Conservation (phyloP, 1,140 invertebrate genomes). For the Musca domestica region DNA sequence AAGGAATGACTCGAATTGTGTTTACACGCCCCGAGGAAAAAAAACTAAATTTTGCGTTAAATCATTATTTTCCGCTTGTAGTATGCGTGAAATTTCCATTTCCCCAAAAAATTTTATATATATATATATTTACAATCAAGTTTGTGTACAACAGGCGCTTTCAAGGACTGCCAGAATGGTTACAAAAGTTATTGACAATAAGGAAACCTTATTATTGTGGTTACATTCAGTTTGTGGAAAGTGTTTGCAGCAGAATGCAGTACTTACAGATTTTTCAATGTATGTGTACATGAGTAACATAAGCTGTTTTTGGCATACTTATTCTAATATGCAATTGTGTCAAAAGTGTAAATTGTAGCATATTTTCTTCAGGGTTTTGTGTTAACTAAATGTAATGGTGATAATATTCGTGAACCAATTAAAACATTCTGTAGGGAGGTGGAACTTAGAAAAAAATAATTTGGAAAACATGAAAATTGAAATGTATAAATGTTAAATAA, state of each 20-base stretch:
- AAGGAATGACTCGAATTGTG: constrained; percentile 1
- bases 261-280: not conserved
- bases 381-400: too few relatives aligned
- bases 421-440: too few relatives aligned
- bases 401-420: too few relatives aligned
- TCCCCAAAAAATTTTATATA: not conserved
- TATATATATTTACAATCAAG: not conserved
- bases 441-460: too few relatives aligned
- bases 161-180: not conserved
- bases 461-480: too few relatives aligned
- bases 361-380: not conserved
- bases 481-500: too few relatives aligned
- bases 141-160: not conserved
- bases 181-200: not conserved
- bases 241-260: too few relatives aligned
- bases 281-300: not conserved
- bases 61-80: constrained; percentile 53
- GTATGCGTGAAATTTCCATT: constrained; percentile 36
- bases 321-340: not conserved
- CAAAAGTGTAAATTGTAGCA: not conserved
- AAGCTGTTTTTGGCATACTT: not conserved
- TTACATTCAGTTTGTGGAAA: not conserved
- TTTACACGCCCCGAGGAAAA: constrained; percentile 14
- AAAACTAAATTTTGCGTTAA: constrained; percentile 53
- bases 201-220: constrained; percentile 7